Conservation (phyloP, 2,113 vertebrate genomes). For the Chelonoidis abingdonii region DNA sequence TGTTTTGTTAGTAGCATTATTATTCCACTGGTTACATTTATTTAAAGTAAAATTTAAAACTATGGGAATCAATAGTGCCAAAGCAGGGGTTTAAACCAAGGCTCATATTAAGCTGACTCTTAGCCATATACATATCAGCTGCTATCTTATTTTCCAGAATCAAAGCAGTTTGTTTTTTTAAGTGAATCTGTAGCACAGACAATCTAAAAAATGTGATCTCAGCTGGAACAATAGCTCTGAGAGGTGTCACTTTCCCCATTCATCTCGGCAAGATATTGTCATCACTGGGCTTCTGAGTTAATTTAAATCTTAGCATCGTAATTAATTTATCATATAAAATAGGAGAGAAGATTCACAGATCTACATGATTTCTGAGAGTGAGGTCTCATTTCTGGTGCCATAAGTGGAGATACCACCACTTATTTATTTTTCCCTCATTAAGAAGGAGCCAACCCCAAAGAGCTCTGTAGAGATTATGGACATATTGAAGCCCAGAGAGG, state of each 20-base stretch:
- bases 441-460: not conserved
- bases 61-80: not conserved
- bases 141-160: not conserved
- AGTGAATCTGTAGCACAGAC: not conserved
- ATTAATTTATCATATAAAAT: not conserved
- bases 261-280: not conserved
- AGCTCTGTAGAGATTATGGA: not conserved
- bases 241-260: not conserved
- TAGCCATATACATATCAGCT: not conserved
- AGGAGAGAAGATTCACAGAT: not conserved
- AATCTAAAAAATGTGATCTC: no score
- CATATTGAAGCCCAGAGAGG: not conserved
- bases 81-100: not conserved
- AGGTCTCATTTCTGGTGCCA: not conserved
- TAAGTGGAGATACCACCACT: not conserved
- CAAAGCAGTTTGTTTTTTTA: not conserved
- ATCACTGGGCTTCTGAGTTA: not conserved
- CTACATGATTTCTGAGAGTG: not conserved
- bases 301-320: not conserved
- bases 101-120: not conserved
- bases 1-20: not conserved
- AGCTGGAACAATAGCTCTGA: not conserved
- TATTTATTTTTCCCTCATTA: not conserved
- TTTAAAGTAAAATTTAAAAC: not conserved
- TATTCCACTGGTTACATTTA: not conserved